Base-by-base conservation (phyloP, 2,888 invertebrate genomes). In the Sthenelais limicola region DNA sequence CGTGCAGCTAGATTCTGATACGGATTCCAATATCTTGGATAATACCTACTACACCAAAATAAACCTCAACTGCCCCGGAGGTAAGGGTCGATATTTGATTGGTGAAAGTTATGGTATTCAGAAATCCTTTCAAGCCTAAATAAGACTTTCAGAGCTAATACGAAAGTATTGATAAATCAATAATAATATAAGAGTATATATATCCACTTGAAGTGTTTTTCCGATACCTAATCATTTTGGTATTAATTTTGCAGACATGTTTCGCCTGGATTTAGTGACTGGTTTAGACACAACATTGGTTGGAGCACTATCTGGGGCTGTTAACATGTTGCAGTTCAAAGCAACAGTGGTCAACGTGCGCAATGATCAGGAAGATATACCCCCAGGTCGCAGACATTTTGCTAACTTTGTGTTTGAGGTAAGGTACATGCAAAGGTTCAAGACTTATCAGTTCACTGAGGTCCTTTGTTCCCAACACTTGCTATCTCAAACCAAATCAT, bases 401-500 rank as follows among this genome's bases (percentile, higher is more conserved):
- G 38, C 33, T 24, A 62, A 62, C 38, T 62, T 38, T 28, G 24
- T 38, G 21, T 38, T 62, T 12, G n/a, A 38, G 62, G 62, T 62
- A 38, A 5, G 12, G 18, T n/a, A n/a, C n/a, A n/a, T n/a, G n/a
- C n/a, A n/a, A n/a, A n/a, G n/a, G n/a, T n/a, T n/a, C n/a, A n/a
- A n/a, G n/a, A n/a, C n/a, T n/a, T n/a, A n/a, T n/a, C n/a, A n/a
- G n/a, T n/a, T n/a, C n/a, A n/a, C n/a, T n/a, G n/a, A n/a, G n/a
- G n/a, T n/a, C n/a, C n/a, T n/a, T n/a, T n/a, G n/a, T n/a, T n/a
- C n/a, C n/a, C n/a, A n/a, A n/a, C n/a, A n/a, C n/a, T n/a, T n/a
- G n/a, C n/a, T n/a, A n/a, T n/a, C n/a, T n/a, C n/a, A n/a, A n/a
- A n/a, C n/a, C n/a, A n/a, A n/a, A n/a, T n/a, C n/a, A n/a, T n/a